Evolutionary conservation across 2,797 vertebrate genomes (phyloP).

Genomic region (Falco naumanni): DNA sequence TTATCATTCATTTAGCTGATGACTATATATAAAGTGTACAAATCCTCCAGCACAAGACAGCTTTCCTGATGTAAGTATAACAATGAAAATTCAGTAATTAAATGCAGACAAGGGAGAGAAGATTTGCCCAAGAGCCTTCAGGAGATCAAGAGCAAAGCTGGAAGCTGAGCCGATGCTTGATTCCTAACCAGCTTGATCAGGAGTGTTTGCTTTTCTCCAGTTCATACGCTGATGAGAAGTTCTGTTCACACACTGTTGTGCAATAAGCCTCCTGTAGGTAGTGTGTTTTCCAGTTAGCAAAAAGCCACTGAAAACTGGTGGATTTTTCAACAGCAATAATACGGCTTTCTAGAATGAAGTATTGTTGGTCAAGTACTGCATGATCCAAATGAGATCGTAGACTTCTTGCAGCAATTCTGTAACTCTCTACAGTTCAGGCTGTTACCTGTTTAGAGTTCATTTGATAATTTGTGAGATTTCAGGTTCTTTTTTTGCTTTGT

Average conservation of each 20-base stretch:
- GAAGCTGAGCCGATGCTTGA: background rate
- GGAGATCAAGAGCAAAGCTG: background rate
- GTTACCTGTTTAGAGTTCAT: background rate
- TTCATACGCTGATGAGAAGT: background rate
- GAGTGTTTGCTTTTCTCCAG: background rate
- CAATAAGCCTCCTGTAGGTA: background rate
- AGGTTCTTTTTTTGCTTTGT: background rate
- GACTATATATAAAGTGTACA: background rate
- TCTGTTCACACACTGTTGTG: background rate
- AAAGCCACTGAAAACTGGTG: conserved; percentile 12
- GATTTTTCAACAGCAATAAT: background rate
- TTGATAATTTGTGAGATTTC: background rate
- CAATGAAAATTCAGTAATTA: background rate
- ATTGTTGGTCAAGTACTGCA: background rate
- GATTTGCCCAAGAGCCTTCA: background rate
- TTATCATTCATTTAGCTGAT: background rate
- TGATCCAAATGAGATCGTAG: background rate
- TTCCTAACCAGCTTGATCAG: background rate
- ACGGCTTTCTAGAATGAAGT: background rate
- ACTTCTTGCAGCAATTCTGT: background rate
- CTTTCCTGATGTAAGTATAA: background rate
- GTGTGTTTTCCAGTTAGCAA: conserved; percentile 8
- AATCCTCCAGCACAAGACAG: background rate
- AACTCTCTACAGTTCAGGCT: background rate
- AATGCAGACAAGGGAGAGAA: background rate